Evolutionary conservation across 2,113 vertebrate genomes (phyloP), one percentile per base, ranked within the genome.

Genomic region (Marmota monax): DNA sequence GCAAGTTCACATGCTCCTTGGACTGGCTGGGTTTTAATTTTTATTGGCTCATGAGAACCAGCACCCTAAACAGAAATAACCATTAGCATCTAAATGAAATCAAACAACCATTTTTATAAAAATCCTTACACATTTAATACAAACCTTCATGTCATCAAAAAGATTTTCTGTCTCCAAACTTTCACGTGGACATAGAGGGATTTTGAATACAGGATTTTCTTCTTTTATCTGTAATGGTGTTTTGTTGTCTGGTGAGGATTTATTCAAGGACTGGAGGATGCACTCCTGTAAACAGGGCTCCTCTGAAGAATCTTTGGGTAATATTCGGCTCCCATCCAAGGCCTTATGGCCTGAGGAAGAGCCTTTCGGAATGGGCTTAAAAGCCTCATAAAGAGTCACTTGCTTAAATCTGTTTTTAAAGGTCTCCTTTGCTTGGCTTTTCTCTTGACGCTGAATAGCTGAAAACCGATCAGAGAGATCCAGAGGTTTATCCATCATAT

Each of bases 381-480:
- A 93, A 84, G 98, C 92, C 74, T 98, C 99, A 90, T 77, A 98
- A 84, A 98, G 94, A 53, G 98, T 98, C 92, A 97, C 94, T 96
- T 99, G 98, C 70, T 98, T 99, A 80, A 98, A 87, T 94, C 84
- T 98, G 48, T 91, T 98, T 97, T 98, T 99, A 96, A 91, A 96
- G 11, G 42, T 94, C 58, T 98, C 98, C 86, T 23, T 96, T 88
- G 96, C 97, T 82, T 98, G 97, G 86, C 95, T 98, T 92, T 98
- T 99, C 67, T 99, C 98, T 92, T 98, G 98, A 82, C 95, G 94
- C 58, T 92, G 97, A 95, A 69, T 67, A 96, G 95, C 96, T 51
- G 98, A 98, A 97, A 98, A 98, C 25, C 98, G 98, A 98, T 99
- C 99, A 11, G 99, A 99, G 1, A 99, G 98, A 97, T 99, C 98